These are phyloP conservation scores for Enchytraeus crypticus DNA, from an alignment of 2,888 invertebrate genomes.

Conservation along the genomic window DNA sequence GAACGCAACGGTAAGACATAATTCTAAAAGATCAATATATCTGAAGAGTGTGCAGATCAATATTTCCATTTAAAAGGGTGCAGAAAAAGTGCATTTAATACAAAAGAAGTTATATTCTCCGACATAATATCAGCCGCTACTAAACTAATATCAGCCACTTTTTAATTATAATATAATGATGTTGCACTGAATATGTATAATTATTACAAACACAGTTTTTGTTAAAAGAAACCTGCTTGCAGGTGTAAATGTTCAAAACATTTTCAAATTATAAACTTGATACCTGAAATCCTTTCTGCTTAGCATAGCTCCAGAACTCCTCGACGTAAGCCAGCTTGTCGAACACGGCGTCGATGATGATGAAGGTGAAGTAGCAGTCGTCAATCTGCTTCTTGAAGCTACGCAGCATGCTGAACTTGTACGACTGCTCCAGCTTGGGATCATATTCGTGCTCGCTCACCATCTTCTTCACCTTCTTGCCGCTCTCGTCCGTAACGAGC, in stretches of 20 bases:
- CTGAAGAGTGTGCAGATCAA: no score
- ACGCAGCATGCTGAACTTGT: constrained; percentile 71
- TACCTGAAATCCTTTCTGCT: constrained; percentile 73
- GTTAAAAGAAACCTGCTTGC: no score
- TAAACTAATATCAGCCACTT: not conserved
- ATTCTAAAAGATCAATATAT: no score
- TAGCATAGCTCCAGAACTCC: constrained; percentile 78
- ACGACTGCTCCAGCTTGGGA: constrained; percentile 69
- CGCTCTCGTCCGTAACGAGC: constrained; percentile 58
- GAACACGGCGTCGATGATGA: constrained; percentile 85
- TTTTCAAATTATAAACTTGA: not conserved
- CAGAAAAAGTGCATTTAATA: no score
- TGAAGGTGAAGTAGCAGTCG: constrained; percentile 82
- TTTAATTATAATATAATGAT: not conserved
- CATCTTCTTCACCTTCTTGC: constrained; percentile 62
- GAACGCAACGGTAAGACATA: no score
- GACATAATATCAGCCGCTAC: no score
- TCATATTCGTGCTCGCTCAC: constrained; percentile 76
- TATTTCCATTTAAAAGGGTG: no score
- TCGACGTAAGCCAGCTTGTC: constrained; percentile 67
- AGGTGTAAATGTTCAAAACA: no score
- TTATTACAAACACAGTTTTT: no score
- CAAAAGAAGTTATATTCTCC: no score
- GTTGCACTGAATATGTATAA: no score
- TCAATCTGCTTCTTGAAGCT: constrained; percentile 81